Percentiles rank a stretch among this genome's conserved stretches.
phyloP scores from a whole-genome alignment of 2,888 invertebrate species.

The Acleris literana region DNA sequence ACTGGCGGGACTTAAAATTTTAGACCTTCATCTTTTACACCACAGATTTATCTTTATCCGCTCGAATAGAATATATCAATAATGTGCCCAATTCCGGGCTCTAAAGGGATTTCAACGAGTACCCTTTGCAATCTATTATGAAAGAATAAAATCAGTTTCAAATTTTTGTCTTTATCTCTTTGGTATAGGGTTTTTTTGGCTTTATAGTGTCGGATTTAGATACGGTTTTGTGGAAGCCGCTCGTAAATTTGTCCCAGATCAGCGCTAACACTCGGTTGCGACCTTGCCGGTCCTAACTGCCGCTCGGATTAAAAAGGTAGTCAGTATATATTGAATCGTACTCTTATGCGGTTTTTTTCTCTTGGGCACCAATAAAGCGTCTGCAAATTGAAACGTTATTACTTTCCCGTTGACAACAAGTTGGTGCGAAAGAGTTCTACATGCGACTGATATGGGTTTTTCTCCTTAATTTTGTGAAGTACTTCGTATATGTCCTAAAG shows the following conservation, averaged over 20 bases:
- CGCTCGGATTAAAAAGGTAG: no score
- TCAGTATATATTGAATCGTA: no score
- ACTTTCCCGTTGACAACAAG: neutral
- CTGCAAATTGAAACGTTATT: slow-evolving; percentile 15
- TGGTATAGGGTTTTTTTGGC: slow-evolving; percentile 1
- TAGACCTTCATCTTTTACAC: neutral
- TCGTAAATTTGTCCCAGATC: slow-evolving; percentile 8
- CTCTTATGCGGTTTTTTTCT: no score
- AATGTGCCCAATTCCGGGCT: slow-evolving; percentile 6
- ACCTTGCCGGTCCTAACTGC: slow-evolving; percentile 4
- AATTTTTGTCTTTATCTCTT: neutral
- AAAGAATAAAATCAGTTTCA: neutral
- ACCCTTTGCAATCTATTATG: neutral
- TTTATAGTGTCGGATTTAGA: neutral
- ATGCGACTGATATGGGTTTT: neutral
- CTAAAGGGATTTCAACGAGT: neutral
- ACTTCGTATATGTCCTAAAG: no score
- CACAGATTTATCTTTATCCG: slow-evolving; percentile 4
- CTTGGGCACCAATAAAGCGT: neutral
- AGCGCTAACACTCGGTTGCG: slow-evolving; percentile 7
- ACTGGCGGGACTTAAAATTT: no score
- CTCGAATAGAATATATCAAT: slow-evolving; percentile 18
- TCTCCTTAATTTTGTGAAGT: neutral
- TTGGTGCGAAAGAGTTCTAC: neutral
- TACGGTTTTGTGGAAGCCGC: neutral